These are phyloP conservation scores for Lomographa bimaculata DNA, from an alignment of 2,888 invertebrate genomes.

Conservation along the genomic window DNA sequence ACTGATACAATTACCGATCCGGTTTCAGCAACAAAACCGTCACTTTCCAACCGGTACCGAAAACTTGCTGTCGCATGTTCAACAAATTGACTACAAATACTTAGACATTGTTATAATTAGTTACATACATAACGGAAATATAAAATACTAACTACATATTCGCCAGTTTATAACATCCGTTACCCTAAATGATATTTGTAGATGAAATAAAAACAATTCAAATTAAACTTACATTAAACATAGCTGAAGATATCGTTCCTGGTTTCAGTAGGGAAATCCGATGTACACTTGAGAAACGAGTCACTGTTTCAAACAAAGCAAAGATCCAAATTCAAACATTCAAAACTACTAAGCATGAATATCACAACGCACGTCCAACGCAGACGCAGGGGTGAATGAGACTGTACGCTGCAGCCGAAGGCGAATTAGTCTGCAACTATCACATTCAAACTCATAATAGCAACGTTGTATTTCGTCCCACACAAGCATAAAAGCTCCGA, in stretches of 20 bases:
- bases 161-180: slow-evolving; percentile 16
- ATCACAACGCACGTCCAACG: slow-evolving; percentile 51
- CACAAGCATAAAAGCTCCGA: slow-evolving; percentile 11
- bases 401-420: slow-evolving; percentile 50
- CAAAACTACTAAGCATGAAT: slow-evolving; percentile 15
- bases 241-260: slow-evolving; percentile 22
- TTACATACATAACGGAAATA: slow-evolving; percentile 11
- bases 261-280: slow-evolving; percentile 37
- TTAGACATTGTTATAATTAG: slow-evolving; percentile 16
- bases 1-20: slow-evolving; percentile 50
- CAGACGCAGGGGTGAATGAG: slow-evolving; percentile 54
- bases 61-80: slow-evolving; percentile 41
- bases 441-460: slow-evolving; percentile 32
- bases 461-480: slow-evolving; percentile 6
- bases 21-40: slow-evolving; percentile 67
- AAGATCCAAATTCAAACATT: slow-evolving; percentile 16
- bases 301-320: slow-evolving; percentile 36
- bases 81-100: slow-evolving; percentile 17
- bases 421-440: slow-evolving; percentile 45
- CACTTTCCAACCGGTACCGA: slow-evolving; percentile 74
- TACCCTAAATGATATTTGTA: slow-evolving; percentile 16
- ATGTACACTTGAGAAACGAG: slow-evolving; percentile 42
- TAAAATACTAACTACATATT: slow-evolving; percentile 35
- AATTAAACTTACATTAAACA: slow-evolving; percentile 23
- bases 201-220: slow-evolving; percentile 14